phyloP scores from a whole-genome alignment of 2,888 invertebrate genomes.

The Homarus gammarus region DNA sequence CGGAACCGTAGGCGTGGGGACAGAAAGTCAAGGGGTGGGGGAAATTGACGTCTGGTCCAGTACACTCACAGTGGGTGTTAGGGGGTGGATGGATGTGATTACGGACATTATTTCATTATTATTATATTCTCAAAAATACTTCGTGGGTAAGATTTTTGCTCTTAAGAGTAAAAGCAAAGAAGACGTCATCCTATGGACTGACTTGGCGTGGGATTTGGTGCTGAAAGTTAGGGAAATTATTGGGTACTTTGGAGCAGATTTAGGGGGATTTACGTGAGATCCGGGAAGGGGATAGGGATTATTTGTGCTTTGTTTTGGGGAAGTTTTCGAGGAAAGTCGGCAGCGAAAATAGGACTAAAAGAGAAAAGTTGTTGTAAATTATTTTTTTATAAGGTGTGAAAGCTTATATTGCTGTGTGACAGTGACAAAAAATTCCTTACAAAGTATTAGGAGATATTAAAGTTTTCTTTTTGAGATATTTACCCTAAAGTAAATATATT shows the following conservation, averaged over 20 bases:
- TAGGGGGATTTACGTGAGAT: slow-evolving; percentile 1
- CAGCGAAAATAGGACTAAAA: background rate
- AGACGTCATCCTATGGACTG: background rate
- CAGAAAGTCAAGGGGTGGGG: background rate
- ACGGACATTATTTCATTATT: background rate
- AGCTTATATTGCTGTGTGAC: no score
- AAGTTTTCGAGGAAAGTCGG: slow-evolving; percentile 8
- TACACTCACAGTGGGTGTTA: background rate
- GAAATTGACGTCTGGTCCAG: background rate
- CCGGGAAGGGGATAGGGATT: background rate
- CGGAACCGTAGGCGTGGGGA: background rate
- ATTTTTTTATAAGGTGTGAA: no score
- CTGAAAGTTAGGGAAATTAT: slow-evolving; percentile 28
- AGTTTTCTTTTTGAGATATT: no score
- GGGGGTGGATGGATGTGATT: no score
- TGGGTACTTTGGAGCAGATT: slow-evolving; percentile 6
- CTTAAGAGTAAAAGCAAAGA: no score
- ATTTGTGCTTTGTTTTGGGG: background rate
- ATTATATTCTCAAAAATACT: no score
- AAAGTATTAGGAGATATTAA: no score
- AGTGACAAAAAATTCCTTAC: no score
- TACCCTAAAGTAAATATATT: no score
- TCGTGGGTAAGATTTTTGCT: no score
- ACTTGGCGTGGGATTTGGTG: background rate
- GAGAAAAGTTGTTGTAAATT: background rate